Evolutionary conservation across 2,113 vertebrate genomes (phyloP).

Genomic region (Mellivora capensis): DNA sequence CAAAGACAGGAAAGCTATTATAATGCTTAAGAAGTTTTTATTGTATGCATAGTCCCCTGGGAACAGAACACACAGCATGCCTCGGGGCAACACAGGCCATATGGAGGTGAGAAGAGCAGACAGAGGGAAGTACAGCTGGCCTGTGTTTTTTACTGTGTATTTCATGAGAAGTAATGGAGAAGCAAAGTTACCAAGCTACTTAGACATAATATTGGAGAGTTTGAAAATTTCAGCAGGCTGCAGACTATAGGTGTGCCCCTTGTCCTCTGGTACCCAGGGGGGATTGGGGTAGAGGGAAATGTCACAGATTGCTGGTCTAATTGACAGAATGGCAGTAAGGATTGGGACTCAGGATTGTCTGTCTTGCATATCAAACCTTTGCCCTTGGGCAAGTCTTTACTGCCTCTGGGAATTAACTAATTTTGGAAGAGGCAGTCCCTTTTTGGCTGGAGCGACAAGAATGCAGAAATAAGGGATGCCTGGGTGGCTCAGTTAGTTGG

Average conservation of each 20-base stretch:
- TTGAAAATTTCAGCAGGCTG: not conserved
- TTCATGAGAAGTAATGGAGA: not conserved
- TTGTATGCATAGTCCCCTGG: not conserved
- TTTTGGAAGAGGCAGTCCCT: not conserved
- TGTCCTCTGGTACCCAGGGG: not conserved
- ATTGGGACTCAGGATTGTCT: not conserved
- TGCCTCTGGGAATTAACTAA: not conserved
- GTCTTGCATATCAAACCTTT: not conserved
- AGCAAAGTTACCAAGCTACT: not conserved
- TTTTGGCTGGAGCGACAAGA: not conserved
- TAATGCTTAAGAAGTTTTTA: too few species aligned
- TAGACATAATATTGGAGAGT: not conserved
- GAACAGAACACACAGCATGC: not conserved
- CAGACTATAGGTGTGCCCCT: not conserved
- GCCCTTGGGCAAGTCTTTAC: not conserved
- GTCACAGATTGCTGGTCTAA: not conserved
- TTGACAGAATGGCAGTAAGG: too few species aligned
- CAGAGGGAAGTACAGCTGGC: too few species aligned
- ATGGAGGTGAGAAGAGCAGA: not conserved
- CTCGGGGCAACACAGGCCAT: not conserved
- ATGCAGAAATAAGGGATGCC: not conserved
- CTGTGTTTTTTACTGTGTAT: not conserved
- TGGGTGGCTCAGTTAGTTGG: too few species aligned
- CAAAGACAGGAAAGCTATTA: not conserved
- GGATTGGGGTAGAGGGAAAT: fast-evolving